These are phyloP conservation scores for Furcifer pardalis DNA, from an alignment of 2,797 vertebrate species.

Conservation along the genomic window DNA sequence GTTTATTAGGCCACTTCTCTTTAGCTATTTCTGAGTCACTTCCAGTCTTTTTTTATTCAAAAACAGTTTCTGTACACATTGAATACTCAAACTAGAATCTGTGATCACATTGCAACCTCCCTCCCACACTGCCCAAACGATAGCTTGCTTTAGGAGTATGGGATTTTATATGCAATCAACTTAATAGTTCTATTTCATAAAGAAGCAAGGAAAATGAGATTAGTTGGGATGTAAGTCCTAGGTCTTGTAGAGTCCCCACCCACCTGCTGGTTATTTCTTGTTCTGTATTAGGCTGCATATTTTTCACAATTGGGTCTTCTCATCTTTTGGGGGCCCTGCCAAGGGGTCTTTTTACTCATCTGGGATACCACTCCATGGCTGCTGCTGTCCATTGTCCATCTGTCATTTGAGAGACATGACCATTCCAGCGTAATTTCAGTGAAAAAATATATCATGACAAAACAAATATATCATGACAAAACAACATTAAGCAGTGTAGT, in stretches of 20 bases:
- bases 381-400: too few relatives aligned
- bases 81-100: neutral
- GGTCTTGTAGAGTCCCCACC: neutral
- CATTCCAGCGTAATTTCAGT: too few relatives aligned
- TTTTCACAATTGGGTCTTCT: too few relatives aligned
- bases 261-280: neutral
- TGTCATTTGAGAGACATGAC: too few relatives aligned
- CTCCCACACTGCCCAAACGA: neutral
- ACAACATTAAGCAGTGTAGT: neutral
- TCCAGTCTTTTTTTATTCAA: neutral
- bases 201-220: neutral
- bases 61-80: neutral
- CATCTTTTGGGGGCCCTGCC: too few relatives aligned
- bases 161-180: neutral
- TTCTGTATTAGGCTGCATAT: neutral
- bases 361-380: too few relatives aligned
- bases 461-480: neutral
- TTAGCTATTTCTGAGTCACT: neutral
- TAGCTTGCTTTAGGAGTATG: neutral
- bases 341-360: too few relatives aligned
- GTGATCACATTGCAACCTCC: too few relatives aligned
- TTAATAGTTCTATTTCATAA: neutral
- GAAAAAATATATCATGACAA: too few relatives aligned
- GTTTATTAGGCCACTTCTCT: neutral
- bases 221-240: neutral